Evolutionary conservation across 2,113 vertebrate genomes (phyloP), one percentile per base, ranked within the genome.

Genomic region (Eptesicus fuscus): DNA sequence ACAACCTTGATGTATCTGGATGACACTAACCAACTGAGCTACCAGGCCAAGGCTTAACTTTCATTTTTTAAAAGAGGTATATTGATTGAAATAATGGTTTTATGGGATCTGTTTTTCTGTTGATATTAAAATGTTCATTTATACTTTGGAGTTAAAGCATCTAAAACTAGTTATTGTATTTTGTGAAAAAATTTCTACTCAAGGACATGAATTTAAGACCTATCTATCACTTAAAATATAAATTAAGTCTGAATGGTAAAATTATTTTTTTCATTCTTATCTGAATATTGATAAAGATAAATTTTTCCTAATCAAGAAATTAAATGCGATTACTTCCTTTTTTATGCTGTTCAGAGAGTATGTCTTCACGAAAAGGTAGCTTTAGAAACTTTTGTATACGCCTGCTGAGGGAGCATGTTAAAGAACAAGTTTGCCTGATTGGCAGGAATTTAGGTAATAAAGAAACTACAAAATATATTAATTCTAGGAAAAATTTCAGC

Each of bases 321-420:
- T 20, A 88, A 82, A 78, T 87, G 5, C 53, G 82, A 35, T 83
- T 92, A 71, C n/a, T 76, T 82, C 32, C 74, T 74, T 92, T 10
- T 77, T 79, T 35, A 74, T 85, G 30, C 47, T 95, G 18, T 76
- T 94, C 79, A 74, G 37, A 90, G 71, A 28, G 10, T 85, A 47
- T 89, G 20, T 92, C 85, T 91, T 93, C 35, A 94, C 18, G 18
- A 96, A 77, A 95, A 92, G 71, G 6, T 71, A 88, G 9, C n/a
- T 83, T 93, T 84, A 88, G 61, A 87, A 90, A 91, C 25, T 37
- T 77, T 70, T 67, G n/a, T 76, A 22, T 83, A 30, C 65, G 30
- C 4, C 56, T 82, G 28, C 59, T 91, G 42, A 87, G 40, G 35
- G 83, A 84, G 44, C 83, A 40, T 30, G 44, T 87, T 90, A 92